Percentiles rank a stretch among this genome's conserved stretches.
Evolutionary conservation across 2,797 vertebrate genomes (phyloP).

Genomic region (Danionella dracula): DNA sequence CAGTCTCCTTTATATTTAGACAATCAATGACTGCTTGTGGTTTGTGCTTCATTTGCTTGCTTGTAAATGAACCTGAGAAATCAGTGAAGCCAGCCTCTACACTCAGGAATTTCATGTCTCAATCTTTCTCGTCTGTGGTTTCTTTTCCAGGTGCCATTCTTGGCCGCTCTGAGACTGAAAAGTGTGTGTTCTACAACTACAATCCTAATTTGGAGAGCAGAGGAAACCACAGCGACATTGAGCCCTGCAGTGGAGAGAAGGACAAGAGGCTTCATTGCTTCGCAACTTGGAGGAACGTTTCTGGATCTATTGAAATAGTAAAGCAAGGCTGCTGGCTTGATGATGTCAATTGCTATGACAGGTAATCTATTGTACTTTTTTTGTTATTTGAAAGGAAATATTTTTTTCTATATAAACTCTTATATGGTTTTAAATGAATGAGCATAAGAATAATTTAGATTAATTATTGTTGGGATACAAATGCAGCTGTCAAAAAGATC

Average conservation of each 20-base stretch:
- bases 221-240: constrained; percentile 77
- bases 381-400: background rate
- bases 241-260: constrained; percentile 80
- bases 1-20: background rate
- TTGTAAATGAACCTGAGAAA: background rate
- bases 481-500: too few relatives aligned
- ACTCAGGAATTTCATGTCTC: background rate
- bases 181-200: constrained; percentile 85
- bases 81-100: background rate
- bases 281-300: constrained; percentile 89
- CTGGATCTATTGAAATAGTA: constrained; percentile 82
- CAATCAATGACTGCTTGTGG: background rate
- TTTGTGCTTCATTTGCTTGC: background rate
- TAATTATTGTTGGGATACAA: too few relatives aligned
- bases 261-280: constrained; percentile 90
- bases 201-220: constrained; percentile 73
- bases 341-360: constrained; percentile 88
- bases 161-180: constrained; percentile 84
- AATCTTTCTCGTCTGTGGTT: constrained; percentile 17
- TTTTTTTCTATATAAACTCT: too few relatives aligned
- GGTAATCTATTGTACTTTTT: constrained; percentile 56
- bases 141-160: constrained; percentile 80
- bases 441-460: too few relatives aligned
- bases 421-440: too few relatives aligned
- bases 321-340: constrained; percentile 94